A percentile compares a stretch with the other conserved stretches of the same genome.
phyloP scores from a whole-genome alignment of 2,113 vertebrate genomes.

The Grammomys surdaster region DNA sequence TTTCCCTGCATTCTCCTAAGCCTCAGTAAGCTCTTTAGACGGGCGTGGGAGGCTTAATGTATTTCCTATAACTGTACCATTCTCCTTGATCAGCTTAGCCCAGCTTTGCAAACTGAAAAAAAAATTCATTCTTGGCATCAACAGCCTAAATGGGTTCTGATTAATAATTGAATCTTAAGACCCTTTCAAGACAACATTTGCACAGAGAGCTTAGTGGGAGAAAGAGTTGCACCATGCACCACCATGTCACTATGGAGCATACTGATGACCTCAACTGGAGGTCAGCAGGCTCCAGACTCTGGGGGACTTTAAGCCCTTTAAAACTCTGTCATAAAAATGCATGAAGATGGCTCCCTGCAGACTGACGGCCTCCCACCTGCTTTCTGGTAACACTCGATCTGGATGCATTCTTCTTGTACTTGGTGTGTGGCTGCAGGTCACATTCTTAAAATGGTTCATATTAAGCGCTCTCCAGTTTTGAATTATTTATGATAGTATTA shows the following conservation, averaged over 20 bases:
- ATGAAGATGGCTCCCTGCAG: background rate
- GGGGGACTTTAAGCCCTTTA: background rate
- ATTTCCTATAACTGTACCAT: slow-evolving; percentile 72
- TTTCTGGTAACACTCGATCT: slow-evolving; percentile 25
- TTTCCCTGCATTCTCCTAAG: slow-evolving; percentile 37
- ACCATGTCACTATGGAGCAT: accelerated
- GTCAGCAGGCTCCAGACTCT: background rate
- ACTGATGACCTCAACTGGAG: background rate
- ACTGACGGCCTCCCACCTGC: background rate
- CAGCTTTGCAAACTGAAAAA: slow-evolving; percentile 75
- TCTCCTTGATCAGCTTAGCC: slow-evolving; percentile 80
- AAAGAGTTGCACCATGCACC: background rate
- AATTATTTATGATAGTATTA: slow-evolving; percentile 65
- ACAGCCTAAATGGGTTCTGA: slow-evolving; percentile 78
- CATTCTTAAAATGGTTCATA: background rate
- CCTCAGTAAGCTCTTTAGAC: slow-evolving; percentile 60
- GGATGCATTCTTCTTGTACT: slow-evolving; percentile 20
- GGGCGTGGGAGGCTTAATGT: slow-evolving; percentile 61
- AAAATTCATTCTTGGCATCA: slow-evolving; percentile 74
- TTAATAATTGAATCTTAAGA: slow-evolving; percentile 82
- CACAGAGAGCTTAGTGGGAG: slow-evolving; percentile 72
- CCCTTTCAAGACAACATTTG: slow-evolving; percentile 76
- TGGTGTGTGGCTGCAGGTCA: slow-evolving; percentile 27
- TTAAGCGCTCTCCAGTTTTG: slow-evolving; percentile 48
- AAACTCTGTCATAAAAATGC: slow-evolving; percentile 17